phyloP scores from a whole-genome alignment of 2,797 vertebrate genomes.

The Sciaenops ocellatus region DNA sequence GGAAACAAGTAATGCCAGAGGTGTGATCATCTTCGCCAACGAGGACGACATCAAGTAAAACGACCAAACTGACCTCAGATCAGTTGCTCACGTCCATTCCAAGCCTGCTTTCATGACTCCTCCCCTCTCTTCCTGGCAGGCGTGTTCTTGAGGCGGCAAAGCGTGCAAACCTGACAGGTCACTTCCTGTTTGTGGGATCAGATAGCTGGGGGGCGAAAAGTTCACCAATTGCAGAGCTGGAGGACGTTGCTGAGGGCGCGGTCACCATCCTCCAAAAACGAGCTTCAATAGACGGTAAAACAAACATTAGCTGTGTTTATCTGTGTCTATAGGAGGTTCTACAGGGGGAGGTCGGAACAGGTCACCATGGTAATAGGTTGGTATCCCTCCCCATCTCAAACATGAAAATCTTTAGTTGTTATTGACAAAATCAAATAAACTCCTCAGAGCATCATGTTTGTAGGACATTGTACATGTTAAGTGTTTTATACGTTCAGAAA shows the following conservation, averaged over 20 bases:
- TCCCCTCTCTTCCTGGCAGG: conserved; percentile 69
- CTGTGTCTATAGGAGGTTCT: background rate
- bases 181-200: conserved; percentile 94
- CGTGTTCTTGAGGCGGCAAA: conserved; percentile 89
- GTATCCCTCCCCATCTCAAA: too few species aligned
- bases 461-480: too few species aligned
- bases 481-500: too few species aligned
- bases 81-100: background rate
- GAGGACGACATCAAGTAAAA: conserved; percentile 94
- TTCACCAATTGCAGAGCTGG: conserved; percentile 88
- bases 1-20: conserved; percentile 92
- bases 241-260: conserved; percentile 89
- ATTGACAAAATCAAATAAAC: too few species aligned
- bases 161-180: conserved; percentile 89
- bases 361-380: too few species aligned
- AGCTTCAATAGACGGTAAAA: conserved; percentile 88
- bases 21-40: conserved; percentile 93
- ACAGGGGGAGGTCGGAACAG: too few species aligned
- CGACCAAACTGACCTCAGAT: background rate
- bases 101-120: background rate
- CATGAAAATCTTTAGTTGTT: too few species aligned
- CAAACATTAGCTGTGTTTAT: background rate
- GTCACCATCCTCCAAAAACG: conserved; percentile 93
- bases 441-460: too few species aligned
- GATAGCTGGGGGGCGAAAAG: conserved; percentile 95